A percentile compares a stretch with the other conserved stretches of the same genome.
phyloP scores from a whole-genome alignment of 2,888 invertebrate species.

The Ormyrus nitidulus region DNA sequence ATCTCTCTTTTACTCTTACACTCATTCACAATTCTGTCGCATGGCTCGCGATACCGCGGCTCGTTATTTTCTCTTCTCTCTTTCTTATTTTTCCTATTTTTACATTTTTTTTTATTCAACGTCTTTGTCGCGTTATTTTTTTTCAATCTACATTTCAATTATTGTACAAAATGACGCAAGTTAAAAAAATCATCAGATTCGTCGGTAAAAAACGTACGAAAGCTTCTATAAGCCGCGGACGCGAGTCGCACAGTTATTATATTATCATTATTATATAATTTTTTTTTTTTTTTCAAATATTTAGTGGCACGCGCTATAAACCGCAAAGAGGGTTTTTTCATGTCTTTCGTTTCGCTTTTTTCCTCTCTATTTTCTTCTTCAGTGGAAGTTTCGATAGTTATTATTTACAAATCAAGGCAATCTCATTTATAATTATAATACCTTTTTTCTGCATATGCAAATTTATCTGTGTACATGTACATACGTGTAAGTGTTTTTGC shows the following conservation, averaged over 20 bases:
- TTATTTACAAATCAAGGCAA: conserved; percentile 76
- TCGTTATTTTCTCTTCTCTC: conserved; percentile 21
- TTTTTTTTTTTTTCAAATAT: conserved; percentile 25
- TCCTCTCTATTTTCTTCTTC: conserved; percentile 52
- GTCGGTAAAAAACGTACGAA: conserved; percentile 67
- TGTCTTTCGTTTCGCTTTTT: conserved; percentile 24
- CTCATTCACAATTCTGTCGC: conserved; percentile 41
- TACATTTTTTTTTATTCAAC: conserved; percentile 1
- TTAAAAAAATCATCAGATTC: conserved; percentile 64
- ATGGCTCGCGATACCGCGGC: conserved; percentile 58
- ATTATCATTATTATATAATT: conserved; percentile 25
- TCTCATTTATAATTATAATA: conserved; percentile 50
- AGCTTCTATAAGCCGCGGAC: conserved; percentile 58
- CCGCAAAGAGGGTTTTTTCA: conserved; percentile 60
- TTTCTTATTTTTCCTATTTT: conserved; percentile 8
- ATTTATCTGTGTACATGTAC: conserved; percentile 64
- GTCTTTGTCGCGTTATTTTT: conserved; percentile 2
- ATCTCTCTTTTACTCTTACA: conserved; percentile 34
- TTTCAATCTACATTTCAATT: conserved; percentile 29
- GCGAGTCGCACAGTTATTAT: conserved; percentile 47
- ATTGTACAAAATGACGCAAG: conserved; percentile 66
- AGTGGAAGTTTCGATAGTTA: conserved; percentile 67
- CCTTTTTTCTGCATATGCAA: conserved; percentile 26
- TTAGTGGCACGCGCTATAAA: conserved; percentile 57
- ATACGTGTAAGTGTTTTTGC: neutral